Conservation (phyloP, 2,888 invertebrate species). For the Drosophila anomelani region DNA sequence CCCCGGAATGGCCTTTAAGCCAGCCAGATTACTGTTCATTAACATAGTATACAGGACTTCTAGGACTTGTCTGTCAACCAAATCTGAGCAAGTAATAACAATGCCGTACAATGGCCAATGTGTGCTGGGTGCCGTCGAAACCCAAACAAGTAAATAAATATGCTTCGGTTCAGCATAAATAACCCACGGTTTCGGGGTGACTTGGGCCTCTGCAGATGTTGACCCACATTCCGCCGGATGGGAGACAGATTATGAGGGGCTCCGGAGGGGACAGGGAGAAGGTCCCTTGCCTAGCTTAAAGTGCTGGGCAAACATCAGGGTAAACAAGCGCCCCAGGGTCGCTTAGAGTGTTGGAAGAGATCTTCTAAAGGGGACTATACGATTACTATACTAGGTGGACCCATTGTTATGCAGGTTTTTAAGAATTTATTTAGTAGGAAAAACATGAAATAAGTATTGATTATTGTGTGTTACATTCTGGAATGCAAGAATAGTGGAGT, state of each 20-base stretch:
- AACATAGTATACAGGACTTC: conserved; percentile 47
- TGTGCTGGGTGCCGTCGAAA: conserved; percentile 17
- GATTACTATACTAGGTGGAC: conserved; percentile 10
- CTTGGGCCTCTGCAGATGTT: conserved; percentile 30
- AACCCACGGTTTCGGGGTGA: conserved; percentile 40
- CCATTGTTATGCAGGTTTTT: not conserved
- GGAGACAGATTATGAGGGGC: conserved; percentile 27
- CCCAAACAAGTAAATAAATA: conserved; percentile 44
- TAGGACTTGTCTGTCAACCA: conserved; percentile 45
- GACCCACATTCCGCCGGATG: conserved; percentile 34
- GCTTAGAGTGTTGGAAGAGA: conserved; percentile 5
- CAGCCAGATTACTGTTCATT: conserved; percentile 56
- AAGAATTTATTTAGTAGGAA: not conserved
- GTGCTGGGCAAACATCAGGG: conserved; percentile 23
- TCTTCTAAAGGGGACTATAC: not conserved
- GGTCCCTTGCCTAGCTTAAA: conserved; percentile 31
- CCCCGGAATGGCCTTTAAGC: conserved; percentile 19
- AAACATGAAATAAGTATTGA: not conserved
- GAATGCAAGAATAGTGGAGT: too few species aligned
- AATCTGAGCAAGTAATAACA: conserved; percentile 56
- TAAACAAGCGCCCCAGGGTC: conserved; percentile 13
- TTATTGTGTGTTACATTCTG: not conserved
- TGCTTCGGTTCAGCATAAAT: conserved; percentile 42
- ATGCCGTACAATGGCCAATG: conserved; percentile 32
- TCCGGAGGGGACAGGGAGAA: not conserved